Conservation (phyloP, 2,888 invertebrate genomes). For the Cybosia mesomella region DNA sequence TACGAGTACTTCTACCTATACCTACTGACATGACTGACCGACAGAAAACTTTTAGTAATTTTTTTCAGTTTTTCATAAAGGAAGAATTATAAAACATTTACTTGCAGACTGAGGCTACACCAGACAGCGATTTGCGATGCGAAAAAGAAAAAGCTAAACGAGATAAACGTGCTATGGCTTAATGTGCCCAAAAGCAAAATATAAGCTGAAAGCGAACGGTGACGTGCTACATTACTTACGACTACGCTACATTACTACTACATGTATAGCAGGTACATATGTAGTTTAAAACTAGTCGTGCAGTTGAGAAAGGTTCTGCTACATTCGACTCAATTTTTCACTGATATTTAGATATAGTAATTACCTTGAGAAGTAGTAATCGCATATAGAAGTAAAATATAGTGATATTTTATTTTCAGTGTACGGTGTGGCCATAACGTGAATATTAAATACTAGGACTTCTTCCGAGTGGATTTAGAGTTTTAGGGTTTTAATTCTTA, state of each 20-base stretch:
- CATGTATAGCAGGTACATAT: too few relatives aligned
- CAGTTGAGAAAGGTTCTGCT: too few relatives aligned
- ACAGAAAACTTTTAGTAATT: not conserved
- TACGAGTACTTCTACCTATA: too few relatives aligned
- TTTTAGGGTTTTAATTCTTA: too few relatives aligned
- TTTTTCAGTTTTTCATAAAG: not conserved
- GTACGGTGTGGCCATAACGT: too few relatives aligned
- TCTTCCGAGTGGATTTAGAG: too few relatives aligned
- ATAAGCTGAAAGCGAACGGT: not conserved
- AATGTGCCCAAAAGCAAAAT: slow-evolving; percentile 4
- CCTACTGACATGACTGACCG: not conserved
- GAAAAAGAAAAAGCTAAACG: not conserved
- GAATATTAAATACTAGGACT: too few relatives aligned
- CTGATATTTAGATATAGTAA: not conserved
- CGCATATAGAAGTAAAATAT: too few relatives aligned
- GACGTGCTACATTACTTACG: not conserved
- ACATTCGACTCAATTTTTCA: not conserved
- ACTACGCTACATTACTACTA: not conserved
- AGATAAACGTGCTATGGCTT: not conserved
- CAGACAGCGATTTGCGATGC: not conserved
- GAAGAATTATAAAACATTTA: not conserved
- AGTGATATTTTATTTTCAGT: too few relatives aligned
- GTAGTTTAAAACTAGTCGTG: too few relatives aligned
- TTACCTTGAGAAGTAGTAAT: too few relatives aligned
- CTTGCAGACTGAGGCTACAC: not conserved